Percentiles rank a stretch among this genome's conserved stretches.
These are phyloP conservation scores for Alligator mississippiensis DNA, from an alignment of 2,113 vertebrate genomes.

Conservation along the genomic window DNA sequence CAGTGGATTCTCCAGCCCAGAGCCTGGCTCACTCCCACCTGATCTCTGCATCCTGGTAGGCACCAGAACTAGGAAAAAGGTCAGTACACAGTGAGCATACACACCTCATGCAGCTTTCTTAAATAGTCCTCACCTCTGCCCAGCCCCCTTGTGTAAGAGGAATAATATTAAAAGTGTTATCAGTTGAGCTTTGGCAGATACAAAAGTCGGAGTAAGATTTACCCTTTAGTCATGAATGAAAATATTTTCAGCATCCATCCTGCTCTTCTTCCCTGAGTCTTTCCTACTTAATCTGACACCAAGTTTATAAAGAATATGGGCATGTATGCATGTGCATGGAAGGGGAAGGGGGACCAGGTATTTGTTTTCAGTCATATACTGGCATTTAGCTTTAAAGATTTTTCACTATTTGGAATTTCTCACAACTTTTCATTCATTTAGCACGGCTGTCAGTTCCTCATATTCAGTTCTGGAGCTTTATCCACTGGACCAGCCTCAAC, in stretches of 20 bases:
- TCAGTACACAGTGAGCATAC: accelerated
- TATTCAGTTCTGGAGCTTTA: neutral
- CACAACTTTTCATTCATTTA: neutral
- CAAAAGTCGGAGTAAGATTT: neutral
- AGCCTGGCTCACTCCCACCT: neutral
- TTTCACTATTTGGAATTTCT: neutral
- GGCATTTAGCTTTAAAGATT: neutral
- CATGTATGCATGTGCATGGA: neutral
- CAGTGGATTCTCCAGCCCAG: neutral
- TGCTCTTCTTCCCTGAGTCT: neutral
- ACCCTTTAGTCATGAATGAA: neutral
- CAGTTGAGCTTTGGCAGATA: neutral
- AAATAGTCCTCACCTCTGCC: accelerated
- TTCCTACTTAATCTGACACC: too few species aligned
- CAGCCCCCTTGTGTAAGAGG: neutral
- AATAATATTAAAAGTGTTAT: neutral
- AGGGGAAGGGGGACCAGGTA: neutral
- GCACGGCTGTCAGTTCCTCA: conserved; percentile 1
- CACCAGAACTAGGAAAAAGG: neutral
- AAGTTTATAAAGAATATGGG: accelerated
- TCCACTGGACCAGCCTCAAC: neutral
- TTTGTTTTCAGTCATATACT: neutral
- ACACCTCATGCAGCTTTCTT: neutral
- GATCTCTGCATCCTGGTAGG: neutral
- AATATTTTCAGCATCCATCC: accelerated